phyloP scores from a whole-genome alignment of 2,888 invertebrate genomes.

The Xanthia togata region DNA sequence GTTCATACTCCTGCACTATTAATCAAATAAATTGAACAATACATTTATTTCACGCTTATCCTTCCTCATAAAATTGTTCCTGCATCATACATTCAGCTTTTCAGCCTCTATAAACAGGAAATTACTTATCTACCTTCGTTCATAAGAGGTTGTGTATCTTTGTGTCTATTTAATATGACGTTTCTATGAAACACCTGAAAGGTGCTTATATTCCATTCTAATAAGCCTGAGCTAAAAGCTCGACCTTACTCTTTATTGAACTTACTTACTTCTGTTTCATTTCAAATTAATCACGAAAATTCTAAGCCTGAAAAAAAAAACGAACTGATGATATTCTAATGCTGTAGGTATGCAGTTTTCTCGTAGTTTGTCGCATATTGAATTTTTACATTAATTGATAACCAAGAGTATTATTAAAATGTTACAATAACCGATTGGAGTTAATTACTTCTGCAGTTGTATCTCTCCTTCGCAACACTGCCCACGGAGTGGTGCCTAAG shows the following conservation, averaged over 20 bases:
- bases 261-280: neutral
- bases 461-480: constrained; percentile 6
- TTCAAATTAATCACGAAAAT: neutral
- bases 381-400: neutral
- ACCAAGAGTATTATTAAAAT: neutral
- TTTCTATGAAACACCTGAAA: neutral
- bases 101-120: neutral
- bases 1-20: constrained; percentile 8
- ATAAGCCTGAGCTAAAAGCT: neutral
- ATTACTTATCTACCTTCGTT: no score
- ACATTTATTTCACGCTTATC: neutral
- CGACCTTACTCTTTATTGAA: no score
- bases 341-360: neutral
- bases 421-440: neutral
- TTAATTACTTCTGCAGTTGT: neutral
- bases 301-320: no score
- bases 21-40: constrained; percentile 9
- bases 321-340: neutral
- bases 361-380: no score
- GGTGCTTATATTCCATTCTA: neutral
- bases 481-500: neutral
- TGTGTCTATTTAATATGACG: no score
- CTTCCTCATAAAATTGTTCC: neutral
- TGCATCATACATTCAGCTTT: neutral
- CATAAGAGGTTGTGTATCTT: neutral